Base-by-base conservation (phyloP, 1,140 invertebrate genomes). In the Sycobia sp. region DNA sequence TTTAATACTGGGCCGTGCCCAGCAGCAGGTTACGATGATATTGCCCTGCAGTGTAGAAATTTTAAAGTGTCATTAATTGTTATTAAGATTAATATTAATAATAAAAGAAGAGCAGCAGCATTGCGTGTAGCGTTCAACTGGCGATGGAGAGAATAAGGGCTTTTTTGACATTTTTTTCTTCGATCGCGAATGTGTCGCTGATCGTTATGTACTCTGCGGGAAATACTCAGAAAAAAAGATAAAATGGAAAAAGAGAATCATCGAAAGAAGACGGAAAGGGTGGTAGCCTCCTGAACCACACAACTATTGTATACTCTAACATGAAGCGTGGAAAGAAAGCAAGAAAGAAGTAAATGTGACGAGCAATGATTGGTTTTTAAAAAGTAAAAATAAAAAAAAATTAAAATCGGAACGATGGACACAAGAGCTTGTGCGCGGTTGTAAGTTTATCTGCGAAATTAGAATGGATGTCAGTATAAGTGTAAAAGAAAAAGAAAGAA, bases 51-150 rank as follows among this genome's bases (percentile, higher is more conserved):
- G 63, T 77, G 73, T 75, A 79, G 76, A 79, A 79, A 79, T 79
- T 77, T 77, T 74, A 70, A 78, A 76, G 73, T 76, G 73, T 78
- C 78, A 80, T 76, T 79, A 74, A 79, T 75, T 78, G 73, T 80
- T 80, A 76, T 75, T 73, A 70, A 74, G 69, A 63, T 75, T 74
- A 78, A 72, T 75, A 71, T 74, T 69, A 77, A 57, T 69, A 68
- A 70, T 68, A 66, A 69, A 61, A 67, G 51, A 46, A 55, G 56
- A 61, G 61, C 32, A 59, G 41, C 32, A 59, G 41, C 47, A 64
- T 50, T 11, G 38, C 62, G 54, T 34, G 51, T 20, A 34, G 54
- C 47, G 47, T 63, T 43, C 44, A 51, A 51, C 46, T 51, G 51
- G 62, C 62, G 54, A 51, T 50, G 20, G 63, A 69, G 63, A 65